Base-by-base conservation (phyloP, 2,113 vertebrate genomes). In the Malurus elegans region DNA sequence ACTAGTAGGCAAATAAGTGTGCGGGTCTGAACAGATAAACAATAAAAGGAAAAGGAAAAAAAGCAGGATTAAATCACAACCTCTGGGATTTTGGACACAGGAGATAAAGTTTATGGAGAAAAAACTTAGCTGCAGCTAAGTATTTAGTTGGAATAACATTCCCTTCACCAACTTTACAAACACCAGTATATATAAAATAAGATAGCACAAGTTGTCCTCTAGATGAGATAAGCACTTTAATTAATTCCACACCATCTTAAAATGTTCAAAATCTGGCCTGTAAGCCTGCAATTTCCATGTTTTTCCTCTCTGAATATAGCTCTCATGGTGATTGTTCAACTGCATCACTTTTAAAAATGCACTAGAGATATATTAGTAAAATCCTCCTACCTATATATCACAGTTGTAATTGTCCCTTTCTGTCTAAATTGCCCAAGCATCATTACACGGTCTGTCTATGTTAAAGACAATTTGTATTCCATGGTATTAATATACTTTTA, bases 401-500 rank as follows among this genome's bases (percentile, higher is more conserved):
- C 4, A 72, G 36, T n/a, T 86, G 9, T 58, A 83, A 75, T 44
- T 50, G 18, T 72, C n/a, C 66, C 6, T 53, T 53, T 92, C 36
- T 74, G 19, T 70, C 69, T 82, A 83, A 92, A 91, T 78, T 96
- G 38, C 36, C 45, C 2, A 6, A 81, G 73, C 62, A 89, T 65
- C 64, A 42, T 79, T 91, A 82, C 12, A 26, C 23, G 79, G 26
- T 13, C 16, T 60, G 31, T 44, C 72, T n/a, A 40, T 79, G 72
- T 40, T 57, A 79, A 95, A 80, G 90, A 56, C 57, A 79, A 79
- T 75, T 91, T 75, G 34, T 82, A 66, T 87, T 23, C 28, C 79
- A 66, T 58, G 25, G 66, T 83, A 58, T 74, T 72, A 92, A 93
- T 90, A 78, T 45, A 78, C 47, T 74, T 96, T 90, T 92, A 78